These are phyloP conservation scores for Luehdorfia chinensis DNA, from an alignment of 1,140 invertebrate genomes.

Conservation along the genomic window DNA sequence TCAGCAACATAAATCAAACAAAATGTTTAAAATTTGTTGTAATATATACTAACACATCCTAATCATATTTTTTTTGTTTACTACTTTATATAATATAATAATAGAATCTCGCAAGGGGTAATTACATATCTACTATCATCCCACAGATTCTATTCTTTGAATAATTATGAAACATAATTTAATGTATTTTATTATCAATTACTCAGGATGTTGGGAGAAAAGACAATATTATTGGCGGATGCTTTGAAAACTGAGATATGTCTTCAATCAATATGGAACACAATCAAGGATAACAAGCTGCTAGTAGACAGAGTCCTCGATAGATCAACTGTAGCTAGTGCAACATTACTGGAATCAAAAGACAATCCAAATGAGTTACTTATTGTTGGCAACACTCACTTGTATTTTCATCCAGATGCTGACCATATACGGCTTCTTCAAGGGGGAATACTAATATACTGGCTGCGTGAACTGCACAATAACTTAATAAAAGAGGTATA, in stretches of 20 bases:
- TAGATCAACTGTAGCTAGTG: slow-evolving; percentile 81
- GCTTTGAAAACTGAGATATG: slow-evolving; percentile 74
- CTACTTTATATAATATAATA: no score
- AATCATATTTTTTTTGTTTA: no score
- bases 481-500: slow-evolving; percentile 69
- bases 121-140: no score
- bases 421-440: slow-evolving; percentile 92
- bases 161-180: no score
- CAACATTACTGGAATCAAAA: slow-evolving; percentile 79
- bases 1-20: no score
- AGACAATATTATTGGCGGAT: slow-evolving; percentile 78
- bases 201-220: slow-evolving; percentile 43
- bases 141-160: no score
- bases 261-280: slow-evolving; percentile 79
- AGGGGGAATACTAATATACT: slow-evolving; percentile 80
- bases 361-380: slow-evolving; percentile 80
- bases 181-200: slow-evolving; percentile 8
- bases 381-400: slow-evolving; percentile 92
- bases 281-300: slow-evolving; percentile 79
- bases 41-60: no score
- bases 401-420: slow-evolving; percentile 94
- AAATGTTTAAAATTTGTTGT: no score
- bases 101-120: no score
- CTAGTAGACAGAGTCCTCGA: slow-evolving; percentile 80
- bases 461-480: slow-evolving; percentile 70